Evolutionary conservation across 2,888 invertebrate genomes (phyloP).

Genomic region (Aphodius sticticus): DNA sequence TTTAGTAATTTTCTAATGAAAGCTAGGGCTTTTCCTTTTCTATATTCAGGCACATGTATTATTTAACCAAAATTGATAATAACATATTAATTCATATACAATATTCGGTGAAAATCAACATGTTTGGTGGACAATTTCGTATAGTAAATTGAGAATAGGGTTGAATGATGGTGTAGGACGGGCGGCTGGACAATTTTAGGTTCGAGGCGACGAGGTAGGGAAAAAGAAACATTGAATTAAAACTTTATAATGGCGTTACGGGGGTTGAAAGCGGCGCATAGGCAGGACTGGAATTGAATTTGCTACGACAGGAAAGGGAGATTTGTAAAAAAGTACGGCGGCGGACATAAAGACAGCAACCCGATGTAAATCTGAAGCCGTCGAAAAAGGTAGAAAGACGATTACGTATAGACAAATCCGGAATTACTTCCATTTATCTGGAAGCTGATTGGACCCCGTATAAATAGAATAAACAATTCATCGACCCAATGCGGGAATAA

Average conservation of each 20-base stretch:
- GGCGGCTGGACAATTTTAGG: neutral
- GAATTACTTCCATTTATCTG: neutral
- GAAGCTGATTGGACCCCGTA: neutral
- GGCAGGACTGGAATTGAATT: neutral
- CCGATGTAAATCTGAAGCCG: neutral
- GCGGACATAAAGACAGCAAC: neutral
- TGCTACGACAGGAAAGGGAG: neutral
- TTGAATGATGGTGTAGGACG: neutral
- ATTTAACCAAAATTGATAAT: too few species aligned
- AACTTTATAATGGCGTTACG: neutral
- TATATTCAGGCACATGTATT: too few species aligned
- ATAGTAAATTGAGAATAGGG: neutral
- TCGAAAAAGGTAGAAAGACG: neutral
- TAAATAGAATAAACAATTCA: neutral
- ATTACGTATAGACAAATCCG: neutral
- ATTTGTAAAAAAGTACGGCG: neutral
- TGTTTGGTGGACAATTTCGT: neutral
- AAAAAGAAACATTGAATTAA: conserved; percentile 4
- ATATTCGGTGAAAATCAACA: too few species aligned
- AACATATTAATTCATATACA: too few species aligned
- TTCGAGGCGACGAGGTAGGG: neutral
- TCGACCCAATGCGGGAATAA: neutral
- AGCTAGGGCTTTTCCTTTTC: too few species aligned
- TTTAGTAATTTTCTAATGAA: too few species aligned
- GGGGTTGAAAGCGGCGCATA: neutral